A percentile compares a stretch with the other conserved stretches of the same genome.
Evolutionary conservation across 2,113 vertebrate genomes (phyloP).

Genomic region (Phyllopteryx taeniolatus): DNA sequence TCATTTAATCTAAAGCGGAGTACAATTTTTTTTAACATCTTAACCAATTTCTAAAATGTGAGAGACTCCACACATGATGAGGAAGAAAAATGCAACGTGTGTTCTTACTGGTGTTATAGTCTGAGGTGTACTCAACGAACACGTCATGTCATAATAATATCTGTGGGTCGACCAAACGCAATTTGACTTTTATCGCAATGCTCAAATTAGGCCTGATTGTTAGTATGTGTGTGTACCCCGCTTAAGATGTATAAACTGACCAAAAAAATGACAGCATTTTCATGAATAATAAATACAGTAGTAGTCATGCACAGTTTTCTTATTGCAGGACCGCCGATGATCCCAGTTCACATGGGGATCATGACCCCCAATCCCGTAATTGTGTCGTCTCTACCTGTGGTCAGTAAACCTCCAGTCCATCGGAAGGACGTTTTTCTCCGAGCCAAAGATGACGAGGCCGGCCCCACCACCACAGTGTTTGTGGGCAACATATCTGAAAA

Average conservation of each 20-base stretch:
- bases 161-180: no score
- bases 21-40: background rate
- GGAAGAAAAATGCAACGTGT: no score
- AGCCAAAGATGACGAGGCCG: constrained; percentile 86
- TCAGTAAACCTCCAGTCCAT: constrained; percentile 87
- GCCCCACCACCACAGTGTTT: constrained; percentile 96
- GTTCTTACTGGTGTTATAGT: background rate
- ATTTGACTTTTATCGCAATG: no score
- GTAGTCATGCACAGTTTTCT: background rate
- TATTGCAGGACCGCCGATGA: constrained; percentile 87
- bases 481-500: constrained; percentile 99
- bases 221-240: background rate
- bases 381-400: constrained; percentile 84
- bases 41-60: background rate
- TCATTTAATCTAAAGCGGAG: no score
- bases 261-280: background rate
- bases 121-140: background rate
- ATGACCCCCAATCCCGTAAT: constrained; percentile 91
- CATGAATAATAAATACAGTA: background rate
- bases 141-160: background rate
- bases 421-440: constrained; percentile 83
- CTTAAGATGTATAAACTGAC: background rate
- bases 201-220: background rate
- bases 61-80: background rate
- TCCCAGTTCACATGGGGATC: constrained; percentile 97